Percentiles rank a stretch among this genome's conserved stretches.
phyloP scores from a whole-genome alignment of 2,113 vertebrate species.

The Micronisus gabar region DNA sequence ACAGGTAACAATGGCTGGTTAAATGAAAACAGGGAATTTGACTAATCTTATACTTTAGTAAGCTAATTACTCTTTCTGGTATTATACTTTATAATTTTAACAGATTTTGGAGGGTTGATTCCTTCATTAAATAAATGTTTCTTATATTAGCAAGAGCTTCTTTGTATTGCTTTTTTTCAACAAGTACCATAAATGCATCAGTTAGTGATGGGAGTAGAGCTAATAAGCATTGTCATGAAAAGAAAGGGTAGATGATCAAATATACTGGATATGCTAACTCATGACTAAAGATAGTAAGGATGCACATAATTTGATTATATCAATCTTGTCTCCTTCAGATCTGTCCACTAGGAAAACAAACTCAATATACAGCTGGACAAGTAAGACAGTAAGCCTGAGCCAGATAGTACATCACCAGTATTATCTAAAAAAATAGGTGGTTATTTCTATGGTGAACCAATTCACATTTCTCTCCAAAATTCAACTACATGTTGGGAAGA shows the following conservation, averaged over 20 bases:
- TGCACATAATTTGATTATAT: not conserved
- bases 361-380: not conserved
- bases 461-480: not conserved
- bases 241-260: not conserved
- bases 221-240: not conserved
- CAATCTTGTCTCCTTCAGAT: not conserved
- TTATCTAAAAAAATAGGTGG: not conserved
- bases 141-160: not conserved
- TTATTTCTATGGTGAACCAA: not conserved
- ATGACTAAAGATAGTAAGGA: not conserved
- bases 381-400: not conserved
- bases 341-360: not conserved
- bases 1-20: not conserved
- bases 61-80: not conserved
- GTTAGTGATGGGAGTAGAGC: not conserved
- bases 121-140: not conserved
- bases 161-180: not conserved
- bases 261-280: not conserved
- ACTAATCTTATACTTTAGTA: not conserved
- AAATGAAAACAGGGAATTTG: not conserved
- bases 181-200: not conserved
- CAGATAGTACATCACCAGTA: not conserved
- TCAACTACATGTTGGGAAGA: not conserved
- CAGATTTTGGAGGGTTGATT: not conserved
- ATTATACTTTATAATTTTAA: not conserved